Base-by-base conservation (phyloP, 1,140 invertebrate species). In the Zaprionus inermis region DNA sequence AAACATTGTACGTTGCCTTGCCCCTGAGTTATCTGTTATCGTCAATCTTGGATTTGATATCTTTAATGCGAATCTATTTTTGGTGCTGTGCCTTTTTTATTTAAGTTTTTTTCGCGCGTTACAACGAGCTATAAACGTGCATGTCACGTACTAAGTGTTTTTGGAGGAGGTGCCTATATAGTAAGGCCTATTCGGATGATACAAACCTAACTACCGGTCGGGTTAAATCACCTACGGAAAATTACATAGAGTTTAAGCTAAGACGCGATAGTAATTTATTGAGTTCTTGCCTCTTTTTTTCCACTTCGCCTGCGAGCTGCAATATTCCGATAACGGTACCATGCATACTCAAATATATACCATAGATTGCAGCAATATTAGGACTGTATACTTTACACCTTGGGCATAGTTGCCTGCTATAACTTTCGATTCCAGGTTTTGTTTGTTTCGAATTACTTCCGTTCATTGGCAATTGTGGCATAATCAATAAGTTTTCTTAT, bases 51-150 rank as follows among this genome's bases (percentile, higher is more conserved):
- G 59, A 54, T 60, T 57, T 22, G 56, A 36, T 38, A 60, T 68
- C 56, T 60, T 73, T 24, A 73, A 56, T 55, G 71, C 38, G 56
- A 60, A 55, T 72, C 71, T 67, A 68, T 49, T 68, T 68, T 68
- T 68, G 56, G 71, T 59, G 24, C 2, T 24, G n/a, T 10, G 61
- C 36, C 44, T 38, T 52, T 41, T n/a, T n/a, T n/a, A n/a, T n/a
- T n/a, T n/a, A n/a, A n/a, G n/a, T n/a, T n/a, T n/a, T n/a, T 61
- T 61, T 61, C 18, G 38, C 36, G 24, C 34, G 16, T 11, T 20
- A 34, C 34, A 22, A 16, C 24, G 16, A 12, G 16, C n/a, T 30
- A 44, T 66, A 36, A 18, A 20, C 28, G 60, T 67, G 28, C 64
- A 56, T 18, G 51, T 68, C 71, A 68, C 64, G 64, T 73, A 22